Conservation (phyloP, 1,140 invertebrate species). For the Paracyclopina nana region DNA sequence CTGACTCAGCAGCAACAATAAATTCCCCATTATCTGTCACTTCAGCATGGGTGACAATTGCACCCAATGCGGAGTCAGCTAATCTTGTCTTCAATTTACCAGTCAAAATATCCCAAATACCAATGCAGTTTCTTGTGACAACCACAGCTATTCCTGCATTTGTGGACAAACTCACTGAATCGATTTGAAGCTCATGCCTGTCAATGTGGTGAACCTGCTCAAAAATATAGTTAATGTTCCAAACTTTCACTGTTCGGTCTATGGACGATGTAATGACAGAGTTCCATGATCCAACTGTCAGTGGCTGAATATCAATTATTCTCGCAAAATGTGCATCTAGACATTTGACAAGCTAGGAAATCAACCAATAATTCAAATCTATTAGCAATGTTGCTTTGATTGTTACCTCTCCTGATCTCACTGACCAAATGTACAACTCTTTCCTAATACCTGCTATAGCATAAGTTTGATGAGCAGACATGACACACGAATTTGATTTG, state of each 20-base stretch:
- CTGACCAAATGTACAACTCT: slow-evolving; percentile 83
- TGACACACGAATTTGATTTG: slow-evolving; percentile 67
- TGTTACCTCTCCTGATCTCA: too few relatives aligned
- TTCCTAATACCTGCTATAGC: slow-evolving; percentile 89
- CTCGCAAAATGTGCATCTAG: slow-evolving; percentile 91
- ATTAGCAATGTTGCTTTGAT: too few relatives aligned
- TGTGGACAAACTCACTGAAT: slow-evolving; percentile 49
- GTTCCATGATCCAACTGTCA: slow-evolving; percentile 75
- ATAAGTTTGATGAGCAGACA: slow-evolving; percentile 71
- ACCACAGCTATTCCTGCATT: slow-evolving; percentile 45
- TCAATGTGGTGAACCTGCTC: slow-evolving; percentile 92
- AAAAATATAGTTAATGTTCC: slow-evolving; percentile 98
- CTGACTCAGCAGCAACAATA: slow-evolving; percentile 76
- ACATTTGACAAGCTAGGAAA: slow-evolving; percentile 59
- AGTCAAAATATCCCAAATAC: slow-evolving; percentile 77
- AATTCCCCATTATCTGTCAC: slow-evolving; percentile 62
- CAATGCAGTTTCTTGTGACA: slow-evolving; percentile 75
- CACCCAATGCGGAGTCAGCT: slow-evolving; percentile 73
- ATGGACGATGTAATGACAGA: slow-evolving; percentile 88
- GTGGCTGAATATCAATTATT: slow-evolving; percentile 69
- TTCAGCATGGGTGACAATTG: slow-evolving; percentile 77
- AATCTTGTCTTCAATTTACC: slow-evolving; percentile 62
- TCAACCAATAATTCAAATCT: too few relatives aligned
- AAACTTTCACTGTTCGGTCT: slow-evolving; percentile 91
- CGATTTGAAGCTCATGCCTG: slow-evolving; percentile 81